phyloP scores from a whole-genome alignment of 2,113 vertebrate species.

The Acinonyx jubatus region DNA sequence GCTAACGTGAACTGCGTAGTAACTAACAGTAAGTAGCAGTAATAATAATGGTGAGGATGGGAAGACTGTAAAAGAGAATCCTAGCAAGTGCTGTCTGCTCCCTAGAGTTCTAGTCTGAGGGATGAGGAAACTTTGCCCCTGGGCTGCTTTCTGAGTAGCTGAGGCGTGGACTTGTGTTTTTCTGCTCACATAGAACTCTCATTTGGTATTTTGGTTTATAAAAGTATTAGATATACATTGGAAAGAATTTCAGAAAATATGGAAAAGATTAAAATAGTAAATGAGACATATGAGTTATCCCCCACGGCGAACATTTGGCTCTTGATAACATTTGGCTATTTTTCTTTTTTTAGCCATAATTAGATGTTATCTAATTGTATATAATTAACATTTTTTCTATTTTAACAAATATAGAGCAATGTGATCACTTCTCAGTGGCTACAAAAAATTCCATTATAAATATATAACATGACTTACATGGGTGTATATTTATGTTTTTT shows the following conservation, averaged over 20 bases:
- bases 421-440: background rate
- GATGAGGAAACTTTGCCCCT: background rate
- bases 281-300: background rate
- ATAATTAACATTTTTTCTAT: background rate
- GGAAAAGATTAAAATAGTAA: slow-evolving; percentile 7
- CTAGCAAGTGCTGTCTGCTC: background rate
- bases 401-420: background rate
- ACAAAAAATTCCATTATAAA: background rate
- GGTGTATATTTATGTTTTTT: background rate
- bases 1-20: background rate
- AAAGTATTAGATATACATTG: background rate
- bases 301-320: background rate
- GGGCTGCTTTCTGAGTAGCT: background rate
- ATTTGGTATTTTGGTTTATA: slow-evolving; percentile 44
- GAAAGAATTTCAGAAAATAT: background rate
- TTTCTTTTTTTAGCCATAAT: background rate
- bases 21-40: background rate
- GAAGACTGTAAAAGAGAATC: background rate
- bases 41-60: background rate
- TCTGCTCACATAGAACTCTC: background rate
- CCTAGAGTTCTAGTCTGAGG: background rate
- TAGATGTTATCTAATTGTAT: slow-evolving; percentile 3
- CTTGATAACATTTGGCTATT: background rate
- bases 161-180: background rate
- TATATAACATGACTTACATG: background rate